Conservation (phyloP, 2,113 vertebrate species). For the Scatophagus argus region DNA sequence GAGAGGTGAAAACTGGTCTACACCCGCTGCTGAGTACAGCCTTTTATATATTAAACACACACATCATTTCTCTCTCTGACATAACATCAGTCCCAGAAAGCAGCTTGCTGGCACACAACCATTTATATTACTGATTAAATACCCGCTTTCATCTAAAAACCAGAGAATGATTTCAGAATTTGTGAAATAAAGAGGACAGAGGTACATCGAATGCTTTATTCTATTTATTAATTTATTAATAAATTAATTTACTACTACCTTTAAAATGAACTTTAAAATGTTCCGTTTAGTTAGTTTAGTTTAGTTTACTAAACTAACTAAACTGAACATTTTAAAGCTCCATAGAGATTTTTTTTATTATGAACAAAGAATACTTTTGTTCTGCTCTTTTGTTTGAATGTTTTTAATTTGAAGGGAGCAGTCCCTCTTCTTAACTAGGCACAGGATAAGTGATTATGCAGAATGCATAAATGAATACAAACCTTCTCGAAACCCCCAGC, state of each 20-base stretch:
- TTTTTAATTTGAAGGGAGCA: too few species aligned
- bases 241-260: too few species aligned
- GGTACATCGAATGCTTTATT: not conserved
- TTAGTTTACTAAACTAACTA: too few species aligned
- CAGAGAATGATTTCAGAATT: not conserved
- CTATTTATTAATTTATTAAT: too few species aligned
- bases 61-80: constrained; percentile 13
- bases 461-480: not conserved
- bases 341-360: not conserved
- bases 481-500: not conserved
- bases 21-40: constrained; percentile 22
- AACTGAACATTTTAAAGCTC: not conserved
- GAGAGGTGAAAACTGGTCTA: constrained; percentile 5
- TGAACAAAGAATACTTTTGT: not conserved
- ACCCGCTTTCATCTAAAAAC: constrained; percentile 17
- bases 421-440: too few species aligned
- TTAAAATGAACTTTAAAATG: too few species aligned
- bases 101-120: constrained; percentile 3
- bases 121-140: constrained; percentile 18
- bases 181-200: not conserved
- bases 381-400: too few species aligned
- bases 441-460: not conserved
- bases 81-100: constrained; percentile 12
- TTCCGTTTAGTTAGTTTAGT: too few species aligned
- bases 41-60: constrained; percentile 16